phyloP scores from a whole-genome alignment of 2,797 vertebrate genomes.

The Ispidina lecontei region DNA sequence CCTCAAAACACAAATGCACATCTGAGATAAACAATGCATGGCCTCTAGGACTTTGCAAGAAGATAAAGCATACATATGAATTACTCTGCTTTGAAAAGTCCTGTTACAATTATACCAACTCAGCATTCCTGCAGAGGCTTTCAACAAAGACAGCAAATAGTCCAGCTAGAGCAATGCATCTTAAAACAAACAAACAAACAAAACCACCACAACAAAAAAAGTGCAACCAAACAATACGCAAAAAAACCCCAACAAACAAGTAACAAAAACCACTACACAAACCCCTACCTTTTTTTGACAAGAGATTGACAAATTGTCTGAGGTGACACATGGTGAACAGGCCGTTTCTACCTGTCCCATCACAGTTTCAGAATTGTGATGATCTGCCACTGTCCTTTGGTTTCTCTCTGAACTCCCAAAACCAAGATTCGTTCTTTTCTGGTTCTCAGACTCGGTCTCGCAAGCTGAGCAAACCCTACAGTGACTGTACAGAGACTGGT shows the following conservation, averaged over 20 bases:
- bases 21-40: neutral
- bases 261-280: too few species aligned
- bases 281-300: neutral
- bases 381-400: neutral
- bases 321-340: neutral
- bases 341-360: neutral
- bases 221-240: too few species aligned
- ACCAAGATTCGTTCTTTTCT: neutral
- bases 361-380: neutral
- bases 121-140: neutral
- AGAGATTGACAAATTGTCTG: neutral
- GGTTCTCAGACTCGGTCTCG: conserved; percentile 77
- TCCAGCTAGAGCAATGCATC: neutral
- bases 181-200: neutral
- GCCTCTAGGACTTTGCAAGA: neutral
- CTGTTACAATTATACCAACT: neutral
- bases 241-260: neutral
- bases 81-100: neutral
- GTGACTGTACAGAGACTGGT: conserved; percentile 79
- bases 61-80: neutral
- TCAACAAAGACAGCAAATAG: neutral
- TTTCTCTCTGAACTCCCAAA: neutral
- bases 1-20: neutral
- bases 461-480: conserved; percentile 82
- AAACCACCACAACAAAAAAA: neutral